Conservation (phyloP, 2,888 invertebrate genomes). For the Xiphydria camelus region DNA sequence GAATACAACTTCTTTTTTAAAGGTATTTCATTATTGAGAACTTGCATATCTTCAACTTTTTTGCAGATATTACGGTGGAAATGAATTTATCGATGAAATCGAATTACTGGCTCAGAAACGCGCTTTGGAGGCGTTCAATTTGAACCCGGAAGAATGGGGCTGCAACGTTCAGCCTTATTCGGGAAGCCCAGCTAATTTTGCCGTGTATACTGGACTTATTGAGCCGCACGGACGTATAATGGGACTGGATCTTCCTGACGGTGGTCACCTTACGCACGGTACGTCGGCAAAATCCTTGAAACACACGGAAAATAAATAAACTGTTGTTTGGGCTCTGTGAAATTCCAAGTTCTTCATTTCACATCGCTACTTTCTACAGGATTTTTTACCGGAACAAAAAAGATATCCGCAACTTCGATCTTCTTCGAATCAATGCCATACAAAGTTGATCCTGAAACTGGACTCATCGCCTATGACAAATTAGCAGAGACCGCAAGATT, state of each 20-base stretch:
- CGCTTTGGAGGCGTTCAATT: constrained; percentile 79
- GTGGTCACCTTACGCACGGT: constrained; percentile 93
- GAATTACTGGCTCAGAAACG: constrained; percentile 88
- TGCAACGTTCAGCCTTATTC: constrained; percentile 98
- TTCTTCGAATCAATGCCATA: constrained; percentile 99
- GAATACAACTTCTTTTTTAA: neutral
- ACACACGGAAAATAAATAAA: no score
- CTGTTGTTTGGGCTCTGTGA: no score
- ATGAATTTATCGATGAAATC: constrained; percentile 92
- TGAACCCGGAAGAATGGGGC: constrained; percentile 89
- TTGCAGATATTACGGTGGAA: constrained; percentile 93
- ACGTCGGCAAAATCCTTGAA: no score
- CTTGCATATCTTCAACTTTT: neutral
- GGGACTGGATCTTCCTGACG: constrained; percentile 95
- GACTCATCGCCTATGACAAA: constrained; percentile 91
- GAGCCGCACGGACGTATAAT: constrained; percentile 95
- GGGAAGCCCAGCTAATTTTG: constrained; percentile 91
- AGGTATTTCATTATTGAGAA: neutral
- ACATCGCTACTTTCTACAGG: constrained; percentile 47
- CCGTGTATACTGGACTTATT: constrained; percentile 88
- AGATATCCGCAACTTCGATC: constrained; percentile 94
- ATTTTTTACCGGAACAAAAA: constrained; percentile 87
- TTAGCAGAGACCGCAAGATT: constrained; percentile 79
- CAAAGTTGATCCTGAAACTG: constrained; percentile 81
- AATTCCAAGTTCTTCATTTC: neutral